Evolutionary conservation across 2,888 invertebrate genomes (phyloP).

Genomic region (Lordiphosa andalusiaca): DNA sequence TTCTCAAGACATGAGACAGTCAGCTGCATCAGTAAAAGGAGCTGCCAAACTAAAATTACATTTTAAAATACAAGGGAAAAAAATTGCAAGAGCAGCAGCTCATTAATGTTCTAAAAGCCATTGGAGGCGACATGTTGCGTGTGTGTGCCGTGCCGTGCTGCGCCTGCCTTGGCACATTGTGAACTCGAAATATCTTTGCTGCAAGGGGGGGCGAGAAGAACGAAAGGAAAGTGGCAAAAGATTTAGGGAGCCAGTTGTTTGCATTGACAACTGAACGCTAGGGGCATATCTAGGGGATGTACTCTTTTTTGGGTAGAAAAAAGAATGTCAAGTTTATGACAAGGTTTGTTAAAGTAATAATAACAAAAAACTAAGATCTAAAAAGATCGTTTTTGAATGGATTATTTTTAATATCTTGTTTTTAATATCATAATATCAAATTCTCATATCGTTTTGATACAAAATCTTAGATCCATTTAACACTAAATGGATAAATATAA

Average conservation of each 20-base stretch:
- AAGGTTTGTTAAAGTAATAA: too few species aligned
- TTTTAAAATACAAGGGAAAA: conserved; percentile 4
- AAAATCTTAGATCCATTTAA: too few species aligned
- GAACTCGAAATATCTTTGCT: background rate
- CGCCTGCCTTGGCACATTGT: conserved; percentile 4
- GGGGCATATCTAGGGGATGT: too few species aligned
- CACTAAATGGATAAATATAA: too few species aligned
- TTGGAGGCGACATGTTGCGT: conserved; percentile 38
- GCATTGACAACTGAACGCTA: background rate
- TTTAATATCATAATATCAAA: too few species aligned
- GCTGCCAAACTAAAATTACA: conserved; percentile 29
- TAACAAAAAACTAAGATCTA: too few species aligned
- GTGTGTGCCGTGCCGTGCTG: background rate
- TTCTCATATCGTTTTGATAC: too few species aligned
- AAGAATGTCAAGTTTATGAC: too few species aligned
- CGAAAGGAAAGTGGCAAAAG: too few species aligned
- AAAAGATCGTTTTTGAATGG: too few species aligned
- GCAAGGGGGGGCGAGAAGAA: background rate
- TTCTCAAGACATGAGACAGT: conserved; percentile 38
- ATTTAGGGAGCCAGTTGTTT: conserved; percentile 4
- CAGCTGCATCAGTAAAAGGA: conserved; percentile 5
- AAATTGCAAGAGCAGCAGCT: conserved; percentile 53
- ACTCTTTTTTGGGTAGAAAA: too few species aligned
- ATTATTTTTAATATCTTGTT: too few species aligned
- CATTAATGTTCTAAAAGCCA: conserved; percentile 54